Percentiles rank a stretch among this genome's conserved stretches.
phyloP scores from a whole-genome alignment of 1,140 invertebrate genomes.

The Apis florea region DNA sequence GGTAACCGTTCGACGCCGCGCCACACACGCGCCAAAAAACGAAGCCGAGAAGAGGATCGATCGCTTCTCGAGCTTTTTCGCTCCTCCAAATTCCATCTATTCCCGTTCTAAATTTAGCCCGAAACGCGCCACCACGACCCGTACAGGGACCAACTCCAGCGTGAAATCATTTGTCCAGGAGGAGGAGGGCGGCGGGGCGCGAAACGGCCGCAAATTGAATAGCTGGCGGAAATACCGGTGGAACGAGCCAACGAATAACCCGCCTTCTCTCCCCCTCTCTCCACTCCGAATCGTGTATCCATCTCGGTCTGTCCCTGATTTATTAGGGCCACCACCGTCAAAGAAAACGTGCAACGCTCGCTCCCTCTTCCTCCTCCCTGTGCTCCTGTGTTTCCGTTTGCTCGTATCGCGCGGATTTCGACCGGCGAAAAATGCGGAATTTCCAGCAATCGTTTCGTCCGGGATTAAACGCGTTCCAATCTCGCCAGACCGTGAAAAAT shows the following conservation, averaged over 20 bases:
- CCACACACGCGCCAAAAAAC: too few relatives aligned
- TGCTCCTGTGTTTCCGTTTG: conserved; percentile 8
- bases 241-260: conserved; percentile 69
- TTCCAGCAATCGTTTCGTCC: conserved; percentile 12
- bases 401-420: background rate
- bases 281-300: conserved; percentile 47
- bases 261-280: conserved; percentile 14
- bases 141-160: conserved; percentile 56
- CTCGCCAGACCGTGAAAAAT: conserved; percentile 22
- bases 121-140: conserved; percentile 51
- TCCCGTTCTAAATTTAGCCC: conserved; percentile 42
- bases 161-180: conserved; percentile 69
- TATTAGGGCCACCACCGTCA: conserved; percentile 61
- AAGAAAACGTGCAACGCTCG: conserved; percentile 56
- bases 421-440: conserved; percentile 27
- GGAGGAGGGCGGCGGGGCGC: conserved; percentile 55
- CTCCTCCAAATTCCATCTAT: conserved; percentile 36
- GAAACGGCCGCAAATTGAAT: conserved; percentile 71
- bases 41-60: background rate
- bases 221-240: conserved; percentile 68
- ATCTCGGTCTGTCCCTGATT: conserved; percentile 56
- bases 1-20: too few relatives aligned
- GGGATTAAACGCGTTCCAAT: conserved; percentile 31
- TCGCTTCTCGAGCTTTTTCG: background rate
- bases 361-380: background rate